Percentiles rank a stretch among this genome's conserved stretches.
Conservation (phyloP, 2,888 invertebrate species). For the Tribolium freemani region DNA sequence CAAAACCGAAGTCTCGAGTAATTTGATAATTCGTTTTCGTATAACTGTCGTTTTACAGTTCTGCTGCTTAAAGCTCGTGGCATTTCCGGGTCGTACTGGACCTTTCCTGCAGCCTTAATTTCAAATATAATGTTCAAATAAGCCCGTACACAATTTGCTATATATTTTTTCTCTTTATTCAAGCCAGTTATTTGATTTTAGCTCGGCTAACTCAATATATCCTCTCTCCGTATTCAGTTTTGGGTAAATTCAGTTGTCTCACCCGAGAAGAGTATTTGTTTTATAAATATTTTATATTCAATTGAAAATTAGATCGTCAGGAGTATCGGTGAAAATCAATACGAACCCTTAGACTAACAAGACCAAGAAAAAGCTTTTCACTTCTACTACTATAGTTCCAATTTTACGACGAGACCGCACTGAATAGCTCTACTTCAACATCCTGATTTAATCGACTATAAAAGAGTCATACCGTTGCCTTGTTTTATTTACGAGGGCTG, state of each 20-base stretch:
- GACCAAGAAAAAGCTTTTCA: constrained; percentile 30
- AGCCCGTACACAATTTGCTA: constrained; percentile 36
- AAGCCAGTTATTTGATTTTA: constrained; percentile 40
- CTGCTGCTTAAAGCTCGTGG: background rate
- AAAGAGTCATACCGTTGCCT: constrained; percentile 34
- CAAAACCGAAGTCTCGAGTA: constrained; percentile 1
- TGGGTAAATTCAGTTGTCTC: constrained; percentile 41
- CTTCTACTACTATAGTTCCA: constrained; percentile 19
- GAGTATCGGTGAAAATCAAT: constrained; percentile 38
- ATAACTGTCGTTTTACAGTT: constrained; percentile 1
- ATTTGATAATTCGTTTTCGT: constrained; percentile 15
- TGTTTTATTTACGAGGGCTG: constrained; percentile 31
- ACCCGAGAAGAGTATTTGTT: constrained; percentile 41
- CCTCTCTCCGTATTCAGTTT: constrained; percentile 35
- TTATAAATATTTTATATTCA: constrained; percentile 45
- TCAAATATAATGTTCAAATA: constrained; percentile 44
- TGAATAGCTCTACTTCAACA: constrained; percentile 39
- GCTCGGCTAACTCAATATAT: constrained; percentile 40
- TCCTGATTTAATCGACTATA: constrained; percentile 44
- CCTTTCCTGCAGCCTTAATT: constrained; percentile 29
- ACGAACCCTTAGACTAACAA: constrained; percentile 22
- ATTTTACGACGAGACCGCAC: constrained; percentile 34
- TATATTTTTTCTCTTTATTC: constrained; percentile 41
- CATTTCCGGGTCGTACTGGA: constrained; percentile 18
- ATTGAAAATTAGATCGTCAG: constrained; percentile 42